phyloP scores from a whole-genome alignment of 2,113 vertebrate species.

The Corythoichthys haematopterus region DNA sequence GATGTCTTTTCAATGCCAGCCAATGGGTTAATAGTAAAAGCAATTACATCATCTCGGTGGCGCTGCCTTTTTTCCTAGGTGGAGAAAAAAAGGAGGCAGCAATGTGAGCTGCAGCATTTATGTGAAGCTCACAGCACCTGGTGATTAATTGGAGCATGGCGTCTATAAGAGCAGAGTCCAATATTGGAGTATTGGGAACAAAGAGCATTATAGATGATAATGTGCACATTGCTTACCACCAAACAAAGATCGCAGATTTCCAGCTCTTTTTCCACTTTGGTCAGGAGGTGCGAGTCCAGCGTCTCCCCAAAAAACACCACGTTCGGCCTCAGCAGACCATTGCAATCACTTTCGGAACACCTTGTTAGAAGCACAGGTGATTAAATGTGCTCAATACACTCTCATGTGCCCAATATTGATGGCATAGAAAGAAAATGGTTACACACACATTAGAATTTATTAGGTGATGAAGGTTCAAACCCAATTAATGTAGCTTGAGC shows the following conservation, averaged over 20 bases:
- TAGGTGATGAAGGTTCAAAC: neutral
- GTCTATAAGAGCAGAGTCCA: too few relatives aligned
- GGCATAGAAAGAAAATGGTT: too few relatives aligned
- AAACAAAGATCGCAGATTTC: slow-evolving; percentile 91
- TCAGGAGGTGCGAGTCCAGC: slow-evolving; percentile 84
- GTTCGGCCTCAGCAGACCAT: slow-evolving; percentile 86
- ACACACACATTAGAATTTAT: neutral
- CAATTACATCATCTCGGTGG: neutral
- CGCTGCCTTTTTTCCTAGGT: too few relatives aligned
- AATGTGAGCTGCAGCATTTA: neutral
- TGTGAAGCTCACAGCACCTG: neutral
- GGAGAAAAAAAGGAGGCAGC: neutral
- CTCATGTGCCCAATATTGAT: too few relatives aligned
- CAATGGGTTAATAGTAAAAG: neutral
- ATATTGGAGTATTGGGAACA: too few relatives aligned
- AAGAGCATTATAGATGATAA: neutral
- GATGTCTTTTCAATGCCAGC: too few relatives aligned
- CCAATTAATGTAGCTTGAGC: neutral
- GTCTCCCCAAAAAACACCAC: slow-evolving; percentile 96
- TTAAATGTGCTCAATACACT: neutral
- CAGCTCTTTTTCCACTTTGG: slow-evolving; percentile 86
- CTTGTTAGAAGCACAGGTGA: slow-evolving; percentile 33
- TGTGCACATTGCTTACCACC: slow-evolving; percentile 76
- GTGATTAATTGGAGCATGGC: neutral
- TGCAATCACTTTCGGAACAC: slow-evolving; percentile 80